Percentiles rank a stretch among this genome's conserved stretches.
These are phyloP conservation scores for Drosophila neotestacea DNA, from an alignment of 2,888 invertebrate species.

Conservation along the genomic window DNA sequence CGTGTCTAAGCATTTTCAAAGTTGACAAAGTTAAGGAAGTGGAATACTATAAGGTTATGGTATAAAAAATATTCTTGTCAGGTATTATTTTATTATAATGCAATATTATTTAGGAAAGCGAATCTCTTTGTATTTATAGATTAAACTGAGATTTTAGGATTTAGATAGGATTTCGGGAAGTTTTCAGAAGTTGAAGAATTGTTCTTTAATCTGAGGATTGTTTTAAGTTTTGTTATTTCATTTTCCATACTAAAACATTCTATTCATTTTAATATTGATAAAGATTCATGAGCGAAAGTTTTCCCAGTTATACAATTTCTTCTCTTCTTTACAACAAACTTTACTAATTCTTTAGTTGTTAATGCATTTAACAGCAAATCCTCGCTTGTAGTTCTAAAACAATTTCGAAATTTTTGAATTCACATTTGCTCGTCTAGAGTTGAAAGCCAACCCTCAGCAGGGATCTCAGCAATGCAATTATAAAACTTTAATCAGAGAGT, in stretches of 20 bases:
- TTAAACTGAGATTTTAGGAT: too few relatives aligned
- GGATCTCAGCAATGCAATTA: constrained; percentile 43
- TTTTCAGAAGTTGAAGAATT: too few relatives aligned
- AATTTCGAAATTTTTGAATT: neutral
- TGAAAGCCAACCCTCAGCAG: neutral
- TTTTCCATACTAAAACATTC: neutral
- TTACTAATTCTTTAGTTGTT: neutral
- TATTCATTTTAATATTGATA: neutral
- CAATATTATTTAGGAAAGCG: too few relatives aligned
- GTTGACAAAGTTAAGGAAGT: neutral
- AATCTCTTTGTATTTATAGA: too few relatives aligned
- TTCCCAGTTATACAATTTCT: neutral
- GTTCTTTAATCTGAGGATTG: too few relatives aligned
- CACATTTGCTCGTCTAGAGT: neutral
- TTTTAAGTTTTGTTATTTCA: neutral
- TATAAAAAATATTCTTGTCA: neutral
- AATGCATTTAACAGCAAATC: neutral
- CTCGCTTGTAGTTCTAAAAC: neutral
- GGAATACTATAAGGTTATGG: neutral
- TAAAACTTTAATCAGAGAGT: constrained; percentile 45
- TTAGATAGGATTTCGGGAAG: too few relatives aligned
- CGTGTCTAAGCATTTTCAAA: neutral
- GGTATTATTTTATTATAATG: too few relatives aligned
- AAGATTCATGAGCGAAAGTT: neutral
- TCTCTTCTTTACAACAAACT: too few relatives aligned